A percentile compares a stretch with the other conserved stretches of the same genome.
Conservation (phyloP, 2,888 invertebrate species). For the Pseudeuparius sepicola region DNA sequence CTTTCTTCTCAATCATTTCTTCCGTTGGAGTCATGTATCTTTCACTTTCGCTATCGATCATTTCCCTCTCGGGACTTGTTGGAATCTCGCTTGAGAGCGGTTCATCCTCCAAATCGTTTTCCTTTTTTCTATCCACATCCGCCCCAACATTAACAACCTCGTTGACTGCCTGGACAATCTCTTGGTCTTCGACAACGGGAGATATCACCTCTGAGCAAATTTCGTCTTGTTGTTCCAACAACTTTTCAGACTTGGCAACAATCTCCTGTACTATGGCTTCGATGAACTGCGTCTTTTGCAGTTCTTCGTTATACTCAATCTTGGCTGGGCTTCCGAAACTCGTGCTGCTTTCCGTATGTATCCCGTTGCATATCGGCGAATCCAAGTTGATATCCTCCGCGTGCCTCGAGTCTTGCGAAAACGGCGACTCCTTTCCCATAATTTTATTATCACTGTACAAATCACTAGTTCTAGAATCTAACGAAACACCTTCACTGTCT, state of each 20-base stretch:
- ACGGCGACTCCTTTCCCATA: constrained; percentile 52
- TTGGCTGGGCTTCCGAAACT: constrained; percentile 36
- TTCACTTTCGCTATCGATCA: constrained; percentile 59
- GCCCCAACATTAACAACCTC: constrained; percentile 40
- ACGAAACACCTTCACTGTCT: constrained; percentile 43
- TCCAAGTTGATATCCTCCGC: constrained; percentile 27
- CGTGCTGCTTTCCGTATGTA: constrained; percentile 36
- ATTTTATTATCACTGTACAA: constrained; percentile 51
- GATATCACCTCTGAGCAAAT: constrained; percentile 27
- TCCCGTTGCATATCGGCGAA: constrained; percentile 39
- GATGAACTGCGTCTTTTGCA: constrained; percentile 38
- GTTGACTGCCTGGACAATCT: constrained; percentile 43
- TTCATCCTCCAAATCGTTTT: background rate
- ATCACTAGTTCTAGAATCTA: constrained; percentile 46
- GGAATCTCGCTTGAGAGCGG: too few species aligned
- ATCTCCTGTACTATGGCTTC: constrained; percentile 45
- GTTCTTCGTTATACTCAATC: constrained; percentile 29
- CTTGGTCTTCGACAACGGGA: constrained; percentile 44
- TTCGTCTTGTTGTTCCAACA: constrained; percentile 37
- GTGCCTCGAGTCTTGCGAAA: constrained; percentile 39
- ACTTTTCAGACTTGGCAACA: constrained; percentile 42
- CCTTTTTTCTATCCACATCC: constrained; percentile 20
- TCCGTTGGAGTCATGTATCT: constrained; percentile 60
- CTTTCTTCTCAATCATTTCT: constrained; percentile 35
- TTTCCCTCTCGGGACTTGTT: constrained; percentile 46